Conservation (phyloP, 1,140 invertebrate species). For the Nylanderia fulva region DNA sequence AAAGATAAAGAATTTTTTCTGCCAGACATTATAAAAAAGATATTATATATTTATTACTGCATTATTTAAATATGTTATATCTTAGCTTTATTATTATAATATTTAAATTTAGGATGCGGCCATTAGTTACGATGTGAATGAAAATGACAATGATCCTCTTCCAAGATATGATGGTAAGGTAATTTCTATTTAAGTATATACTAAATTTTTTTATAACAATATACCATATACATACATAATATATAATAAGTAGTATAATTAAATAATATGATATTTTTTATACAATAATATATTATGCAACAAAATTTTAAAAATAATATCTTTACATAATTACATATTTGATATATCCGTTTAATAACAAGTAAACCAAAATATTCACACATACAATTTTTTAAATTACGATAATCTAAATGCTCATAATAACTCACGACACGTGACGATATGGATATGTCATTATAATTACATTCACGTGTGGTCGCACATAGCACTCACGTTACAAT, state of each 20-base stretch:
- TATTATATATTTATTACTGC: neutral
- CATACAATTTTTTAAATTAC: neutral
- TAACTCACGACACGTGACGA: neutral
- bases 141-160: constrained; percentile 90
- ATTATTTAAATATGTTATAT: neutral
- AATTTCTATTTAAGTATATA: constrained; percentile 13
- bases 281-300: neutral
- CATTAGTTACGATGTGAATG: constrained; percentile 95
- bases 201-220: constrained; percentile 6
- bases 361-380: neutral
- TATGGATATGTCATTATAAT: neutral
- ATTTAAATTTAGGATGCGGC: constrained; percentile 89
- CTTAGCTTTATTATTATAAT: constrained; percentile 1
- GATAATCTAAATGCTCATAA: neutral
- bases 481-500: neutral
- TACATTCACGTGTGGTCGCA: neutral
- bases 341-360: neutral
- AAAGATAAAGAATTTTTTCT: neutral
- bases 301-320: neutral
- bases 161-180: constrained; percentile 89
- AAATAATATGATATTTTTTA: no score
- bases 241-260: neutral
- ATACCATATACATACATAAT: neutral
- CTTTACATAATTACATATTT: neutral
- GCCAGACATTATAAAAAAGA: neutral